Conservation (phyloP, 2,797 vertebrate species). For the Fratercula arctica region DNA sequence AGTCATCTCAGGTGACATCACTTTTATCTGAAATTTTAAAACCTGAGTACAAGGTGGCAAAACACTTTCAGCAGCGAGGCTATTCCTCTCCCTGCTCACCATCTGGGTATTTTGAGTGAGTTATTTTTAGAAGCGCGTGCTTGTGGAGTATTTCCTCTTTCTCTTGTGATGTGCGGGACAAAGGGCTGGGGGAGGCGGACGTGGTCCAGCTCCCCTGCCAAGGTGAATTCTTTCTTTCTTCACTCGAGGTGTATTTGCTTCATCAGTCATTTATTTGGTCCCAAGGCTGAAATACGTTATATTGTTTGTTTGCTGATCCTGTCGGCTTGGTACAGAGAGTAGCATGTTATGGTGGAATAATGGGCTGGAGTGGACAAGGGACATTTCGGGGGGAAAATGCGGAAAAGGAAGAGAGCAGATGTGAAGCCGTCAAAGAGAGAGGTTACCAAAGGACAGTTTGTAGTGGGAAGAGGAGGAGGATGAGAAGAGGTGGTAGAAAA, state of each 20-base stretch:
- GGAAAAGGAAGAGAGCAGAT: not conserved
- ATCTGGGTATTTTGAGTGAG: not conserved
- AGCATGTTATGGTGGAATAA: not conserved
- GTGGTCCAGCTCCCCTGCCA: not conserved
- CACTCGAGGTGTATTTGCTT: not conserved
- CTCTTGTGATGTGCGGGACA: not conserved
- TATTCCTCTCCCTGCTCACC: not conserved
- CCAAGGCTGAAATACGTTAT: not conserved
- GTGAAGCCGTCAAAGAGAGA: not conserved
- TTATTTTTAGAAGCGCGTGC: not conserved
- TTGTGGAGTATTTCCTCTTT: not conserved
- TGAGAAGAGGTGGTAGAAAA: not conserved
- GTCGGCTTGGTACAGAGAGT: not conserved
- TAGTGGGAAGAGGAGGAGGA: not conserved
- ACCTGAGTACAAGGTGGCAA: not conserved
- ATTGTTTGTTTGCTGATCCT: not conserved
- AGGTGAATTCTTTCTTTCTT: not conserved
- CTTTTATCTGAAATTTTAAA: not conserved
- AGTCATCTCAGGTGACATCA: not conserved
- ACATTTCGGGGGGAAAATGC: not conserved
- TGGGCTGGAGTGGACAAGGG: not conserved
- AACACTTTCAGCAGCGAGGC: not conserved
- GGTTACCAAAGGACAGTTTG: not conserved
- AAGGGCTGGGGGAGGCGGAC: not conserved
- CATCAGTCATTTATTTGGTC: not conserved